A percentile compares a stretch with the other conserved stretches of the same genome.
Conservation (phyloP, 1,140 invertebrate species). For the Brachionus manjavacas region DNA sequence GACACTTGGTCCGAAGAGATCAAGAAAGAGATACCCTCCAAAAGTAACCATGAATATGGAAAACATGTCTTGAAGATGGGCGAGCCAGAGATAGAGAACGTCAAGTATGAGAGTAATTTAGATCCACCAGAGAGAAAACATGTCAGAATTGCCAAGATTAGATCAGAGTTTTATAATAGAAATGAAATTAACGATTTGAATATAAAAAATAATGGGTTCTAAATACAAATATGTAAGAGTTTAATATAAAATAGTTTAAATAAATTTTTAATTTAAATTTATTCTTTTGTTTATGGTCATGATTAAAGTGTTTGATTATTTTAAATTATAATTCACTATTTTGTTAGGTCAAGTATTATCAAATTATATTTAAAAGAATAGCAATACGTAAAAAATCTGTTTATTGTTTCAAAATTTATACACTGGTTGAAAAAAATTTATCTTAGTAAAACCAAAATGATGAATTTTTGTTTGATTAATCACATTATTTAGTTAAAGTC, state of each 20-base stretch:
- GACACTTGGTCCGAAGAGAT: slow-evolving; percentile 18
- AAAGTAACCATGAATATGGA: slow-evolving; percentile 54
- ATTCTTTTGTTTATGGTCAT: not conserved
- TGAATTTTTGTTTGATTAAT: no score
- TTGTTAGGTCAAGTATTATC: no score
- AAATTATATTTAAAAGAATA: no score
- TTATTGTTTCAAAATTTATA: no score
- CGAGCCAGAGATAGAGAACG: not conserved
- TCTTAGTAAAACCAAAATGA: no score
- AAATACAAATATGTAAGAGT: not conserved
- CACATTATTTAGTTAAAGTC: no score
- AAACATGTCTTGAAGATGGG: slow-evolving; percentile 47
- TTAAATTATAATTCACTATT: no score
- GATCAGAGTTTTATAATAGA: slow-evolving; percentile 53
- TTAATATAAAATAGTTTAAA: not conserved
- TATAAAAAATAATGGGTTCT: not conserved
- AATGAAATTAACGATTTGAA: slow-evolving; percentile 49
- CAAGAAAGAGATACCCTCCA: slow-evolving; percentile 50
- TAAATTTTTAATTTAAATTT: not conserved
- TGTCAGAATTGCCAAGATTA: slow-evolving; percentile 51
- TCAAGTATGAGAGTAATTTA: slow-evolving; percentile 37
- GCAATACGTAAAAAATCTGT: no score
- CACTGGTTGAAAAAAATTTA: no score
- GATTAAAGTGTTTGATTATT: not conserved
- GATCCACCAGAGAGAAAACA: slow-evolving; percentile 52